phyloP scores from a whole-genome alignment of 2,113 vertebrate genomes.

The Arizona elegans region DNA sequence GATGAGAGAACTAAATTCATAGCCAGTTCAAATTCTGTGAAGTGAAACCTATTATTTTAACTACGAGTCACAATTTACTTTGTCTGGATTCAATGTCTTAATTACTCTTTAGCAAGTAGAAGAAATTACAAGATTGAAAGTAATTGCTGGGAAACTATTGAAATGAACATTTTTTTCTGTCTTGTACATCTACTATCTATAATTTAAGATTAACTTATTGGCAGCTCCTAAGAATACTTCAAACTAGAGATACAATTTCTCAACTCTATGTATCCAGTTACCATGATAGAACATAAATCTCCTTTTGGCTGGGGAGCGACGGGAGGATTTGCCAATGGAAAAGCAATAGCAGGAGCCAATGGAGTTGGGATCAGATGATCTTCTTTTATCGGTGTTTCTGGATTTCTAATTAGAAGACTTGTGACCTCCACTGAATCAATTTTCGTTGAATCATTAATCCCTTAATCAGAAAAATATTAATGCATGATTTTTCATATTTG shows the following conservation, averaged over 20 bases:
- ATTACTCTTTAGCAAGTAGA: neutral
- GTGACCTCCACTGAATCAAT: constrained; percentile 52
- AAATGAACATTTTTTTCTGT: neutral
- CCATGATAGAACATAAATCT: constrained; percentile 60
- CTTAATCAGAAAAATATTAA: constrained; percentile 53
- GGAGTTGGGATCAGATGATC: constrained; percentile 77
- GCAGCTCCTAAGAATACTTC: neutral
- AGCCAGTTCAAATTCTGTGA: neutral
- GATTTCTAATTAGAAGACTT: constrained; percentile 45
- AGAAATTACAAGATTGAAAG: neutral
- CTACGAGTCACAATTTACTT: neutral
- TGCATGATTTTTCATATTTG: neutral
- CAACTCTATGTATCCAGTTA: neutral
- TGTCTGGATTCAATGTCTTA: neutral
- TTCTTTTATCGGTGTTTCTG: constrained; percentile 53
- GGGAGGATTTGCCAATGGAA: constrained; percentile 81
- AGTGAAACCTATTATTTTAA: neutral
- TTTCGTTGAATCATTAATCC: constrained; percentile 70
- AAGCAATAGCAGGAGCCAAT: constrained; percentile 82
- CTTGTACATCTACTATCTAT: neutral
- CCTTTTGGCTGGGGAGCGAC: constrained; percentile 77
- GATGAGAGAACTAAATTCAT: neutral
- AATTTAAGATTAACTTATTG: neutral
- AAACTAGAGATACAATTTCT: neutral
- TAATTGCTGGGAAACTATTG: neutral